These are phyloP conservation scores for Cheirogaleus major DNA, from an alignment of 2,797 vertebrate genomes.

Conservation along the genomic window DNA sequence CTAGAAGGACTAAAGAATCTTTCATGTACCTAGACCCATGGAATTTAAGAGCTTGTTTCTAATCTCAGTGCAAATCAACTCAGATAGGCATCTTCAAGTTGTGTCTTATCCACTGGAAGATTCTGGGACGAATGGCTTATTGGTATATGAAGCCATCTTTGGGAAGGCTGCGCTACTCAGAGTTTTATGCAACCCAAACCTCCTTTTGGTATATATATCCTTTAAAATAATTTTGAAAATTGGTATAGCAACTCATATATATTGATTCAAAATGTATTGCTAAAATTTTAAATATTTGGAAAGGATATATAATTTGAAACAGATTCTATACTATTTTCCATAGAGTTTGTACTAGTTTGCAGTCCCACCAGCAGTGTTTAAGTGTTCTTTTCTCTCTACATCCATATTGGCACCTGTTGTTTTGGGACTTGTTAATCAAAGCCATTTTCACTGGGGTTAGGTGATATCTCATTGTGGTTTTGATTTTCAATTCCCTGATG, in stretches of 20 bases:
- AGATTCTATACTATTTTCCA: background rate
- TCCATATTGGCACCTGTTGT: no score
- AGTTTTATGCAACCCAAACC: background rate
- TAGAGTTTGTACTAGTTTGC: no score
- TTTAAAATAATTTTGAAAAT: constrained; percentile 20
- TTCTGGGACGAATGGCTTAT: background rate
- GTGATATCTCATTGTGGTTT: no score
- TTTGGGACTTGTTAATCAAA: no score
- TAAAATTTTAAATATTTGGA: background rate
- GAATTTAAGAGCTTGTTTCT: background rate
- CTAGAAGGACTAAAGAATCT: background rate
- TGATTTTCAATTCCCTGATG: no score
- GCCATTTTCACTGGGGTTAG: no score
- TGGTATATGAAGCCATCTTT: background rate
- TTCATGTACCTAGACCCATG: background rate
- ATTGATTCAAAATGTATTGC: background rate
- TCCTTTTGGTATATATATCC: background rate
- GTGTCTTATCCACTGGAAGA: background rate
- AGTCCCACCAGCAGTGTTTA: no score
- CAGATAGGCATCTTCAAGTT: background rate
- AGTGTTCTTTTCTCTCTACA: no score
- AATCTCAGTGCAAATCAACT: background rate
- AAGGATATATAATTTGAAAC: background rate
- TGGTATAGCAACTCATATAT: background rate
- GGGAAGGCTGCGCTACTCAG: background rate